Percentiles rank a stretch among this genome's conserved stretches.
These are phyloP conservation scores for Piliocolobus tephrosceles DNA, from an alignment of 2,113 vertebrate species.

Conservation along the genomic window DNA sequence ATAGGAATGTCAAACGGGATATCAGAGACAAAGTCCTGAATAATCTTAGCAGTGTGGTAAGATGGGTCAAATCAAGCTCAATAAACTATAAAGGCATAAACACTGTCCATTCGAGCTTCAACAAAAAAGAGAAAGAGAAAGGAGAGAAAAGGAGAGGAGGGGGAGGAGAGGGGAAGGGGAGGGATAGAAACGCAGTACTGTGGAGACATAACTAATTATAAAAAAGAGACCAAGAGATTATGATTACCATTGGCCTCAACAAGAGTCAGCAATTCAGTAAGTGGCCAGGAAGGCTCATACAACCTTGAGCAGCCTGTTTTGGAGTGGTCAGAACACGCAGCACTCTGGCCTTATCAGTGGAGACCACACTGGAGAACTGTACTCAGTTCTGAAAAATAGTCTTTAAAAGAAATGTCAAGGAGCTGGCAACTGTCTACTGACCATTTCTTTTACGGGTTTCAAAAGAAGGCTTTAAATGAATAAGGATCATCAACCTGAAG, in stretches of 20 bases:
- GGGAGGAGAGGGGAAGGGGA: not conserved
- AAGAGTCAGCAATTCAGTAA: not conserved
- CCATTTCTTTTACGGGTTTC: not conserved
- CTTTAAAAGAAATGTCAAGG: not conserved
- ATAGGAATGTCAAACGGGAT: not conserved
- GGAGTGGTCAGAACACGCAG: not conserved
- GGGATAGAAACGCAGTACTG: not conserved
- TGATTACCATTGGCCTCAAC: not conserved
- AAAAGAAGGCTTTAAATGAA: not conserved
- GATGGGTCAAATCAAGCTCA: not conserved
- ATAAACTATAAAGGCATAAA: not conserved
- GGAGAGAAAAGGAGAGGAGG: too few species aligned
- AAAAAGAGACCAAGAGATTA: not conserved
- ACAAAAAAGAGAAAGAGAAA: not conserved
- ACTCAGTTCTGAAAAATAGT: not conserved
- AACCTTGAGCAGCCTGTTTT: not conserved
- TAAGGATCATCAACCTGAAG: not conserved
- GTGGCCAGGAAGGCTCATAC: not conserved
- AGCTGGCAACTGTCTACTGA: not conserved
- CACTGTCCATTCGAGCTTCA: not conserved
- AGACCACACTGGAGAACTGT: not conserved
- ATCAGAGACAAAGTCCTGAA: not conserved
- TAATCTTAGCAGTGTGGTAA: not conserved
- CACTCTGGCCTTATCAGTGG: not conserved
- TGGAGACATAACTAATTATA: not conserved